phyloP scores from a whole-genome alignment of 2,797 vertebrate species.

The Myotis myotis region DNA sequence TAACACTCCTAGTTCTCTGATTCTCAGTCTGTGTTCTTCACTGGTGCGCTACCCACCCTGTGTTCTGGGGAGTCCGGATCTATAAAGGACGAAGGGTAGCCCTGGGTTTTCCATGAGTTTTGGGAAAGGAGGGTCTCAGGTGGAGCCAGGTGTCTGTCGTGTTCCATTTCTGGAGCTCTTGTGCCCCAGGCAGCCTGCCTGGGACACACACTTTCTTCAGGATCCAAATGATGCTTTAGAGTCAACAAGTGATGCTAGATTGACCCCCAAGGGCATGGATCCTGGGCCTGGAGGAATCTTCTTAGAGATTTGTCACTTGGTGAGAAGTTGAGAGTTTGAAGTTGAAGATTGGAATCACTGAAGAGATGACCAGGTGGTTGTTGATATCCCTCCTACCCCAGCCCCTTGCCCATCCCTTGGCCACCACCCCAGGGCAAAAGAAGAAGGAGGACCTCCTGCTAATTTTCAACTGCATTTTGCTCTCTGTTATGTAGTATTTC shows the following conservation, averaged over 20 bases:
- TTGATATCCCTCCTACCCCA: neutral
- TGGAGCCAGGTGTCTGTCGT: neutral
- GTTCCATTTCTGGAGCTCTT: neutral
- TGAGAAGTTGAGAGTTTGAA: neutral
- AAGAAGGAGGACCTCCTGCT: constrained; percentile 5
- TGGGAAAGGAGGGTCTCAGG: neutral
- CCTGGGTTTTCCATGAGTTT: neutral
- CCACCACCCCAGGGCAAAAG: neutral
- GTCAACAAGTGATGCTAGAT: neutral
- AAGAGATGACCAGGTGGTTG: neutral
- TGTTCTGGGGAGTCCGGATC: neutral
- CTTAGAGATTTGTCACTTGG: neutral
- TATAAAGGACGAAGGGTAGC: neutral
- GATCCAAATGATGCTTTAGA: neutral
- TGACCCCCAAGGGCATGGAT: neutral
- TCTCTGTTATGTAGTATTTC: constrained; percentile 75
- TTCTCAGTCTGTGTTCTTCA: neutral
- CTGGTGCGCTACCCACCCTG: neutral
- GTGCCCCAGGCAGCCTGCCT: neutral
- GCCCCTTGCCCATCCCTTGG: neutral
- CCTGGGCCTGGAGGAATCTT: neutral
- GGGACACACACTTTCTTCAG: neutral
- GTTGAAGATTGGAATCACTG: neutral
- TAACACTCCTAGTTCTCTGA: neutral
- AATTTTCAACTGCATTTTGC: constrained; percentile 69